Evolutionary conservation across 92 coral and sea anemone genomes (phyloP), one percentile per base, ranked within the genome.

Genomic region (Siderastrea siderea): DNA sequence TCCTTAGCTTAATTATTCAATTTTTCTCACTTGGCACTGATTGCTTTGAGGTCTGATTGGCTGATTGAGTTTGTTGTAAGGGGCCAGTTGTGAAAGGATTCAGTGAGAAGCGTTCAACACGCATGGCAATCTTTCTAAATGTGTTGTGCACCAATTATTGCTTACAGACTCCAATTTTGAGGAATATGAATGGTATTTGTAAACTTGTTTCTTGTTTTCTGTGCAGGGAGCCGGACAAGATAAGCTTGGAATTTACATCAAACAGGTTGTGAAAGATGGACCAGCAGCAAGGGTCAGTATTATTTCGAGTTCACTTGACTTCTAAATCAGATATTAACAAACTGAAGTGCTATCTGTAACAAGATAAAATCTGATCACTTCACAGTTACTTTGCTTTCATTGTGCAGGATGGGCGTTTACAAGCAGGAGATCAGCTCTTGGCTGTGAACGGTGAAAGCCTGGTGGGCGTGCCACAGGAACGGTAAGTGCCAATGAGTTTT

Each of bases 361-460:
- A 53, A 5, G 57, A 26, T 26, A 26, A 26, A 68, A 44, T 49
- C 46, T 71, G 75, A 71, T 4, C 26, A n/a, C 12, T 63, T 12
- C 10, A 26, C 38, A 78, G 15, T 49, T 54, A 5, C 26, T 17
- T 2, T 46, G 13, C 44, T 78, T 73, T n/a, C 76, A 1, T 15
- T 71, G 54, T 79, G 8, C 77, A 98, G 99, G 99, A 98, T 71
- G 99, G 98, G 4, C 96, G 99, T 73, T 59, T 98, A 69, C 92
- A 93, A 81, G 96, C 99, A 53, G 99, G 99, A 13, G 99, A 98
- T 80, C 99, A 98, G 62, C 88, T 98, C 17, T 54, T 98, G 60
- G 79, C 94, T 46, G 99, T 98, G 6, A 95, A 98, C 77, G 98
- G 99, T 1, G 99, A 98, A 86, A 94, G 98, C 54, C 84, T 98